phyloP scores from a whole-genome alignment of 2,888 invertebrate species.

The Spialia ferax region DNA sequence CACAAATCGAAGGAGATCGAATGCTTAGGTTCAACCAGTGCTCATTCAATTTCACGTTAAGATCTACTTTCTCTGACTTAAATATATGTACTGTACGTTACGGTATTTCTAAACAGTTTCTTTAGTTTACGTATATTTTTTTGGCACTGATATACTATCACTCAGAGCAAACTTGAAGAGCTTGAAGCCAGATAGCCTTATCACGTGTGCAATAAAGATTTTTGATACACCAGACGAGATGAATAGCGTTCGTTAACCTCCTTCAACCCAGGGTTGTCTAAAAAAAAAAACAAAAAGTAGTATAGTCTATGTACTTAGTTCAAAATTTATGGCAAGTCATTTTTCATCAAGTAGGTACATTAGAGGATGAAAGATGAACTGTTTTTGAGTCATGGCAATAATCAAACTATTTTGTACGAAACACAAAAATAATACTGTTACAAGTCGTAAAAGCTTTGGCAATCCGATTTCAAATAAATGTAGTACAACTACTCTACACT shows the following conservation, averaged over 20 bases:
- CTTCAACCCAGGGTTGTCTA: slow-evolving; percentile 16
- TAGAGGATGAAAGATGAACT: too few relatives aligned
- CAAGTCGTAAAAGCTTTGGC: too few relatives aligned
- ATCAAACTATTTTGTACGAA: too few relatives aligned
- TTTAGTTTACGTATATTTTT: neutral
- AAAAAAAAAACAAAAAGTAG: neutral
- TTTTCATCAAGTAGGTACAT: too few relatives aligned
- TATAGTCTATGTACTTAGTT: too few relatives aligned
- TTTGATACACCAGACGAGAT: slow-evolving; percentile 39
- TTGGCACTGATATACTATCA: slow-evolving; percentile 9
- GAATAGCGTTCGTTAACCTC: slow-evolving; percentile 41
- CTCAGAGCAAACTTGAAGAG: slow-evolving; percentile 4
- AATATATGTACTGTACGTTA: neutral
- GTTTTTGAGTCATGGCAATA: too few relatives aligned
- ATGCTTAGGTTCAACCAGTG: neutral
- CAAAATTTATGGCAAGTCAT: too few relatives aligned
- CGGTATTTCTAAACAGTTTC: neutral
- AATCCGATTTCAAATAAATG: too few relatives aligned
- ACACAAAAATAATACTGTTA: too few relatives aligned
- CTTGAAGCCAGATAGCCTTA: slow-evolving; percentile 8
- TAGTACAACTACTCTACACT: too few relatives aligned
- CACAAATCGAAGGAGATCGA: neutral
- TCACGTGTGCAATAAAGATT: slow-evolving; percentile 42
- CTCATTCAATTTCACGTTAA: neutral
- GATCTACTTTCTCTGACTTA: neutral